Evolutionary conservation across 2,888 invertebrate species (phyloP), one percentile per base, ranked within the genome.

Genomic region (Eristalinus aeneus): DNA sequence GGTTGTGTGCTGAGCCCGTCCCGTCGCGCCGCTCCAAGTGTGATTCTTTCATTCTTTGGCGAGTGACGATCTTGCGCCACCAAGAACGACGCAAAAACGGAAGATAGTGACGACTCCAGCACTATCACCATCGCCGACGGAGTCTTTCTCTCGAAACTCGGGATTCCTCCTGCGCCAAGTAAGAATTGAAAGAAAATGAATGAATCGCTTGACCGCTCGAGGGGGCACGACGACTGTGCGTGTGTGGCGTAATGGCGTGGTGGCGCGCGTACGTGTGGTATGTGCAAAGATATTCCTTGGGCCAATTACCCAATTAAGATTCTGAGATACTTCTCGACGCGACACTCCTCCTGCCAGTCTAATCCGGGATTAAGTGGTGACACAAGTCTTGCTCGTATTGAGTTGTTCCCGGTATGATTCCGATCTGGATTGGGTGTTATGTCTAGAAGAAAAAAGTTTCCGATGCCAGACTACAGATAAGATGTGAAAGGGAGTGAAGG

Each of bases 261-360:
- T 75, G 71, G 60, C 72, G 58, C 76, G 76, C 81, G 72, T 73
- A 77, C 67, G 36, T 31, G 64, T 31, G 71, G 76, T 80, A 76
- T 81, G 75, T 81, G 61, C 81, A 68, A 60, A 85, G 68, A 85
- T 80, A 85, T 85, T 85, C 46, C 89, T 89, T 89, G 88, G 88
- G 88, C 89, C 89, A 89, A 89, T 89, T 89, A 89, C 89, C 89
- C 88, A 89, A 89, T 89, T 89, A 85, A 81, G 85, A 85, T 85
- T 81, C 85, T 77, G 39, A 64, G 85, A 85, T 85, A 85, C 76
- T 76, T 85, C 67, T 73, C 34, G 58, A 34, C 60, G 69, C 32
- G 46, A 22, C 54, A 32, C 39, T 36, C 27, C 56, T 46, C 27
- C 34, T 53, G 68, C 61, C 69, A 81, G 81, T 68, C 64, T 85